A percentile compares a stretch with the other conserved stretches of the same genome.
phyloP scores from a whole-genome alignment of 2,113 vertebrate species.

The Neodon shergylaensis region DNA sequence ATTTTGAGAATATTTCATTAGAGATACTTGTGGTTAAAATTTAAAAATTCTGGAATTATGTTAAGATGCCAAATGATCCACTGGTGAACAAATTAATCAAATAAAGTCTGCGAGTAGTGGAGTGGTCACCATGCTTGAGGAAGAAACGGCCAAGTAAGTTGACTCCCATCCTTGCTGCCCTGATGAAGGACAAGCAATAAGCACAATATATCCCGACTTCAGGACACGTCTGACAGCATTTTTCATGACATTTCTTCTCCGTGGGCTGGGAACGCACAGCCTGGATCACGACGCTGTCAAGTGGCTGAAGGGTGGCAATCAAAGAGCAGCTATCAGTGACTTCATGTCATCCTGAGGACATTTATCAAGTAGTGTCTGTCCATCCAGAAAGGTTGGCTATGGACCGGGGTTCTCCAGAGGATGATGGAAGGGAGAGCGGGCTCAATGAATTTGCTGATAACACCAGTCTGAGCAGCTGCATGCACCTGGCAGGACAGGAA shows the following conservation, averaged over 20 bases:
- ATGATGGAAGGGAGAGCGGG: conserved; percentile 55
- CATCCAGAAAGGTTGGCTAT: conserved; percentile 13
- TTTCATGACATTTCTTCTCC: conserved; percentile 63
- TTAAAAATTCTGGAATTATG: not conserved
- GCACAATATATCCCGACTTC: conserved; percentile 53
- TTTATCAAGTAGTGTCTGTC: conserved; percentile 72
- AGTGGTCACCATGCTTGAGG: not conserved
- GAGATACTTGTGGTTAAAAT: not conserved
- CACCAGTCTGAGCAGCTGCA: conserved; percentile 52
- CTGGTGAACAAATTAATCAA: not conserved
- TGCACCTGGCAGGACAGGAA: conserved; percentile 40
- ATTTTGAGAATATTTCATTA: not conserved
- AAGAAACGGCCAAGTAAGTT: not conserved
- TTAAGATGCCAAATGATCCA: not conserved
- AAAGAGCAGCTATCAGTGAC: conserved; percentile 68
- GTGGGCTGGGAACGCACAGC: conserved; percentile 52
- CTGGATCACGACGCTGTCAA: conserved; percentile 62
- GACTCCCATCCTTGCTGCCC: conserved; percentile 53
- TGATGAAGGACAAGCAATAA: conserved; percentile 40
- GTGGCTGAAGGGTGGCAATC: conserved; percentile 68
- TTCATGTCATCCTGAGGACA: conserved; percentile 56
- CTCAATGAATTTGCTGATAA: conserved; percentile 68
- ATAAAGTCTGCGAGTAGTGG: not conserved
- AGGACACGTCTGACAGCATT: conserved; percentile 50
- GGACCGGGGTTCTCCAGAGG: conserved; percentile 28